phyloP scores from a whole-genome alignment of 2,797 vertebrate species.

The Fistularia commersonii region DNA sequence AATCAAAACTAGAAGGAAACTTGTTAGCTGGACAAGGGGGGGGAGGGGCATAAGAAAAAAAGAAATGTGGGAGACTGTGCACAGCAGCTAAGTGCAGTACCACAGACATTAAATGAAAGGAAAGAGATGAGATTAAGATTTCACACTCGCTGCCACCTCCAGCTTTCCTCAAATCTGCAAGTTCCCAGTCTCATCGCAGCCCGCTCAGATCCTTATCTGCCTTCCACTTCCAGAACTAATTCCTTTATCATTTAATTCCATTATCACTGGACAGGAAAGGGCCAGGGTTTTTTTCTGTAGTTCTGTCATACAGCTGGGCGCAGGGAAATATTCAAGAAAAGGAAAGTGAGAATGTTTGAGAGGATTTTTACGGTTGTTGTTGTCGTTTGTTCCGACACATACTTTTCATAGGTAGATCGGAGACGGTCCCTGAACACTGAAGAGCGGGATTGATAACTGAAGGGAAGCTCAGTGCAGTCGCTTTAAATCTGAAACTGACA shows the following conservation, averaged over 20 bases:
- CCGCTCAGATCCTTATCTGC: conserved; percentile 27
- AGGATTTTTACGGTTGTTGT: neutral
- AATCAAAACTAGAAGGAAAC: conserved; percentile 35
- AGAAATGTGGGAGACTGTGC: conserved; percentile 1
- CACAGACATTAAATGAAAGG: conserved; percentile 17
- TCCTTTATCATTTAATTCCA: conserved; percentile 53
- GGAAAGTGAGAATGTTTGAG: conserved; percentile 1
- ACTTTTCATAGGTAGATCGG: conserved; percentile 9
- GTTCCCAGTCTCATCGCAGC: conserved; percentile 17
- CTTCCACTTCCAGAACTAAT: conserved; percentile 49
- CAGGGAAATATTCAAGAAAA: conserved; percentile 31
- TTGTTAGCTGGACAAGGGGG: conserved; percentile 23
- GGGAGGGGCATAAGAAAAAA: neutral
- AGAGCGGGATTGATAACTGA: conserved; percentile 9
- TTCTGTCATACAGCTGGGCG: conserved; percentile 12
- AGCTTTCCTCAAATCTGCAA: conserved; percentile 28
- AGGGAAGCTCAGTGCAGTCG: conserved; percentile 7
- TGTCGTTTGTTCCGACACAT: neutral
- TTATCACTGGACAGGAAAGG: conserved; percentile 41
- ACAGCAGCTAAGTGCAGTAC: conserved; percentile 1
- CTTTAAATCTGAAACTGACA: conserved; percentile 4
- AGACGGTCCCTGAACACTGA: neutral
- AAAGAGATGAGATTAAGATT: conserved; percentile 57
- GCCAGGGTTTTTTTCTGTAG: neutral
- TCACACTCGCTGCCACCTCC: conserved; percentile 38